Conservation (phyloP, 2,888 invertebrate genomes). For the Cynaeus angustus region DNA sequence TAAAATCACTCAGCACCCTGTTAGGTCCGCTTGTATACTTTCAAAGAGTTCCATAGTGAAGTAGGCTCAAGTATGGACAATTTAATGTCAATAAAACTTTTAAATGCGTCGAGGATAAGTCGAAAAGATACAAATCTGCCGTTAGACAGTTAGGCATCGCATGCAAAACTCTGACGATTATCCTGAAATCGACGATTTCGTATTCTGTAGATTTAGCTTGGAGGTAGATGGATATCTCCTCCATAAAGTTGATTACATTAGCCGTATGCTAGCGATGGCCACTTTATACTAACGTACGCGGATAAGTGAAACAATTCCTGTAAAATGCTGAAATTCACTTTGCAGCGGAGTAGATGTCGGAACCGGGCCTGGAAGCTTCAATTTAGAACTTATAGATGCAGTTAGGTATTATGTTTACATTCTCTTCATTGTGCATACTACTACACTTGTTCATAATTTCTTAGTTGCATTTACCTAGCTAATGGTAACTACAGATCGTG, state of each 20-base stretch:
- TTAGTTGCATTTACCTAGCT: conserved; percentile 9
- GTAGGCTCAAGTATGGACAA: conserved; percentile 43
- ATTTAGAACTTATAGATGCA: conserved; percentile 36
- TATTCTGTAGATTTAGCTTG: conserved; percentile 56
- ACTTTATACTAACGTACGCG: conserved; percentile 56
- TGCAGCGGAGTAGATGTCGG: conserved; percentile 19
- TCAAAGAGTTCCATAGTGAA: conserved; percentile 13
- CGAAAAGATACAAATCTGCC: conserved; percentile 55
- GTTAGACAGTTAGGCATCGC: conserved; percentile 54
- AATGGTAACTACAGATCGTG: background rate
- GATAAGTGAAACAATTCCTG: conserved; percentile 51
- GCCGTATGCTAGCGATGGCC: conserved; percentile 56
- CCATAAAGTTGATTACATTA: conserved; percentile 62
- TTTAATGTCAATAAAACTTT: conserved; percentile 52
- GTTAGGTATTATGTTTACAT: conserved; percentile 44
- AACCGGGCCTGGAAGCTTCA: conserved; percentile 21
- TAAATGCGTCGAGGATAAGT: conserved; percentile 53
- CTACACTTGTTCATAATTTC: conserved; percentile 22
- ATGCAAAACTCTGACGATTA: conserved; percentile 57
- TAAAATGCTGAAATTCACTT: conserved; percentile 41
- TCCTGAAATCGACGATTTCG: conserved; percentile 59
- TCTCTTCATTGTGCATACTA: conserved; percentile 22
- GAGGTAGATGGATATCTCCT: conserved; percentile 59
- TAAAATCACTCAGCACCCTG: too few species aligned
- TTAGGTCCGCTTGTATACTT: too few species aligned